A percentile compares a stretch with the other conserved stretches of the same genome.
These are phyloP conservation scores for Catharus minimus DNA, from an alignment of 2,113 vertebrate species.

Conservation along the genomic window DNA sequence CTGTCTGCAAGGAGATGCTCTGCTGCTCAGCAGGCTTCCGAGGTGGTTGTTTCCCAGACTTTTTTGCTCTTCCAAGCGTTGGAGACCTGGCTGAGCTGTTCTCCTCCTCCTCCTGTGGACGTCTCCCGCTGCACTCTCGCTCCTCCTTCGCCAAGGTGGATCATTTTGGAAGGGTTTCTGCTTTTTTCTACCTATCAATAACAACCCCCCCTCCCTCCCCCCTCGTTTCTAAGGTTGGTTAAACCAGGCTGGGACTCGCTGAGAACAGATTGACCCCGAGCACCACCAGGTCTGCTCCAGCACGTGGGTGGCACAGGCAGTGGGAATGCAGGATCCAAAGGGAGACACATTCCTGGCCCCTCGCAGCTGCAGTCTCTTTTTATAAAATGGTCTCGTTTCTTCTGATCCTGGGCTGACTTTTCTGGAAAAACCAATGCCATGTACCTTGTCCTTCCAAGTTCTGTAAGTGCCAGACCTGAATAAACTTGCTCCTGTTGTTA, in stretches of 20 bases:
- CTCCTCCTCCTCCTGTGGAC: conserved; percentile 32
- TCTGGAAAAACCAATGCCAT: conserved; percentile 24
- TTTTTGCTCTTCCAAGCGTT: conserved; percentile 40
- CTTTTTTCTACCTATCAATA: conserved; percentile 57
- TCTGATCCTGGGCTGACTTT: conserved; percentile 46
- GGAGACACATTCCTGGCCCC: conserved; percentile 14
- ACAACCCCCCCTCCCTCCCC: accelerated
- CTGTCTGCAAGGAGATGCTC: conserved; percentile 43
- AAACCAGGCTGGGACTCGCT: conserved; percentile 9
- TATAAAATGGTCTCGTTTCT: not conserved
- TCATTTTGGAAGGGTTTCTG: conserved; percentile 50
- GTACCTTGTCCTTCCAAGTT: conserved; percentile 41
- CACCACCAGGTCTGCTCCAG: not conserved
- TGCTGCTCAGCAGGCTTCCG: conserved; percentile 41
- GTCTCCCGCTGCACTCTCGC: conserved; percentile 22
- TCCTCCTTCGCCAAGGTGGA: conserved; percentile 39
- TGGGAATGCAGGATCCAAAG: conserved; percentile 21
- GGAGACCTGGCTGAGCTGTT: conserved; percentile 29
- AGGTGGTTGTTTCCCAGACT: conserved; percentile 47
- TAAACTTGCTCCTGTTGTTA: conserved; percentile 65
- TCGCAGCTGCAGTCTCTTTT: conserved; percentile 44
- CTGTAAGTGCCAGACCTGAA: conserved; percentile 66
- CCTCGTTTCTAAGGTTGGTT: conserved; percentile 21
- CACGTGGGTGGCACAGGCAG: not conserved
- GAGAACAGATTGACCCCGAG: not conserved